A percentile compares a stretch with the other conserved stretches of the same genome.
phyloP scores from a whole-genome alignment of 2,888 invertebrate species.

The Desoria tigrina region DNA sequence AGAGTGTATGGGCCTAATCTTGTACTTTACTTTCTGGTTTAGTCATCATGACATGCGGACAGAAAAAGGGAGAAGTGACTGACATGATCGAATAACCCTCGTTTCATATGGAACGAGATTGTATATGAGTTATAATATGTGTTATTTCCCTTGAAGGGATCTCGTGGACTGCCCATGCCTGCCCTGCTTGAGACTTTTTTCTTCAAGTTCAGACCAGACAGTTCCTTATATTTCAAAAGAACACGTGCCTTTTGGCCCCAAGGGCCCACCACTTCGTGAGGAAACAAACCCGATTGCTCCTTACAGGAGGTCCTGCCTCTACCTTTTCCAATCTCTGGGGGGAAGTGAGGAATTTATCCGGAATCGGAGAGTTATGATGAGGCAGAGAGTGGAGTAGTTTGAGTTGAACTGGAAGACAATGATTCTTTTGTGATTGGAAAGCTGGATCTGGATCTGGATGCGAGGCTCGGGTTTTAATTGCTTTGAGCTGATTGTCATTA shows the following conservation, averaged over 20 bases:
- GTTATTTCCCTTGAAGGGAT: background rate
- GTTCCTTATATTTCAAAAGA: conserved; percentile 11
- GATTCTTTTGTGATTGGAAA: too few relatives aligned
- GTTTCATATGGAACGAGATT: conserved; percentile 1
- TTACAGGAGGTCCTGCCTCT: background rate
- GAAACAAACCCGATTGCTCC: conserved; percentile 10
- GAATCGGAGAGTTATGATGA: background rate
- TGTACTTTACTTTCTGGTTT: conserved; percentile 11
- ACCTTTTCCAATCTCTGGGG: background rate
- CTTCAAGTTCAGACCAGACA: background rate
- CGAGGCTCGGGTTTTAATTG: too few relatives aligned
- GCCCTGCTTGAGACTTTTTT: conserved; percentile 20
- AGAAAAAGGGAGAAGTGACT: conserved; percentile 4
- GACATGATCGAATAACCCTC: conserved; percentile 32
- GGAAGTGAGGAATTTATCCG: background rate
- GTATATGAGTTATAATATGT: background rate
- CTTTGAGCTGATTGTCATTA: too few relatives aligned
- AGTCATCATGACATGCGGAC: conserved; percentile 26
- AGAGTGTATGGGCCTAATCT: background rate
- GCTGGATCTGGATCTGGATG: too few relatives aligned
- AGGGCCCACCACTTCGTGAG: conserved; percentile 28
- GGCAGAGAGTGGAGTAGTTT: too few relatives aligned
- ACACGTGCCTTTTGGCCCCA: conserved; percentile 46
- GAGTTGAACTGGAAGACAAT: too few relatives aligned
- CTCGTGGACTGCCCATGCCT: conserved; percentile 8